These are phyloP conservation scores for Drosophila tripunctata DNA, from an alignment of 2,888 invertebrate species.

Conservation along the genomic window DNA sequence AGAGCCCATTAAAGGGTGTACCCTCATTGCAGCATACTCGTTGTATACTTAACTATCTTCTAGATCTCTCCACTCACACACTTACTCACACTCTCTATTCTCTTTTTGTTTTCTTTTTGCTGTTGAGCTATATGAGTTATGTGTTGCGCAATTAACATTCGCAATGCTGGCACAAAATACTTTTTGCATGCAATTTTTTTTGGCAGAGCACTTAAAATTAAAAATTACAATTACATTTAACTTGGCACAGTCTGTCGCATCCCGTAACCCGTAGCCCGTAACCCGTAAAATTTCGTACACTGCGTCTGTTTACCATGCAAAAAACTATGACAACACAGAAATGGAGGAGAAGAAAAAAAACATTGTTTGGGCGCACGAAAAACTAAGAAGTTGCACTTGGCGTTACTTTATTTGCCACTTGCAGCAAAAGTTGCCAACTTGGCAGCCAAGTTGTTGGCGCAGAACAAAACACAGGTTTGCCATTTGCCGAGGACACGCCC, in stretches of 20 bases:
- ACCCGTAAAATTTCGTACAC: conserved; percentile 43
- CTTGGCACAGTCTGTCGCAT: conserved; percentile 51
- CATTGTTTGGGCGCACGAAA: conserved; percentile 11
- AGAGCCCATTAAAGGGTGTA: conserved; percentile 48
- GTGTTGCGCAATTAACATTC: conserved; percentile 77
- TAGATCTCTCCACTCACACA: background rate
- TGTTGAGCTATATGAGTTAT: conserved; percentile 71
- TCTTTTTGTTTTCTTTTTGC: background rate
- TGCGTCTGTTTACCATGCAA: conserved; percentile 56
- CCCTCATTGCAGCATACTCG: conserved; percentile 27
- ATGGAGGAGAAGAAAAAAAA: no score
- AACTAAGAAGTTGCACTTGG: conserved; percentile 38
- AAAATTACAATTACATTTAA: conserved; percentile 77
- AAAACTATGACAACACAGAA: conserved; percentile 12
- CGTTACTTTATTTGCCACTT: conserved; percentile 70
- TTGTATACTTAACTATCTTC: conserved; percentile 27
- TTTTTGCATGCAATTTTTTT: conserved; percentile 54
- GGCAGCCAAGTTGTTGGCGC: conserved; percentile 54
- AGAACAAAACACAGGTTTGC: conserved; percentile 65
- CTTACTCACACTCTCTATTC: background rate
- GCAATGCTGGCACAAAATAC: conserved; percentile 70
- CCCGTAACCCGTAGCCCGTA: background rate
- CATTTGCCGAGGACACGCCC: conserved; percentile 49
- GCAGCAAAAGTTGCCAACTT: conserved; percentile 49
- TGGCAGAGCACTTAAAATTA: conserved; percentile 77